phyloP scores from a whole-genome alignment of 2,797 vertebrate species.

The Coccyzus lansbergi region DNA sequence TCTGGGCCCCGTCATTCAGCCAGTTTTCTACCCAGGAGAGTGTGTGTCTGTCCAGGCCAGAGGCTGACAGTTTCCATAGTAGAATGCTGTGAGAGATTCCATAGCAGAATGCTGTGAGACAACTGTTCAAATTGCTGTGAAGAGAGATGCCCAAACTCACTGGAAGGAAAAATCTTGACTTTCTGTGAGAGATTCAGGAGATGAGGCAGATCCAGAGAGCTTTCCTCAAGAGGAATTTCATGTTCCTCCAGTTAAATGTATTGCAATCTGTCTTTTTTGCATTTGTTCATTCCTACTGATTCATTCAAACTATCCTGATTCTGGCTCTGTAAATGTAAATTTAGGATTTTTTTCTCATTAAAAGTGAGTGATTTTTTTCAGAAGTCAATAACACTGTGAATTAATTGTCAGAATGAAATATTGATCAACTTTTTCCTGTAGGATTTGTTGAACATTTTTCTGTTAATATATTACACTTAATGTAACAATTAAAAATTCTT shows the following conservation, averaged over 20 bases:
- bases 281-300: not conserved
- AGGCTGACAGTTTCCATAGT: no score
- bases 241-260: not conserved
- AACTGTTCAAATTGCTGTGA: not conserved
- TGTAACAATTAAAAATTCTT: not conserved
- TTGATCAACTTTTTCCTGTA: not conserved
- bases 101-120: no score
- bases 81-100: no score
- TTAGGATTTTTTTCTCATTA: not conserved
- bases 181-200: not conserved
- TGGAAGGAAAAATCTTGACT: not conserved
- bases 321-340: not conserved
- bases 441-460: not conserved
- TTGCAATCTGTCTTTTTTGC: not conserved
- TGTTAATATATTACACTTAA: not conserved
- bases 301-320: not conserved
- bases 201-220: not conserved
- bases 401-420: not conserved
- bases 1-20: no score
- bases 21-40: no score
- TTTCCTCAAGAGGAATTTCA: not conserved
- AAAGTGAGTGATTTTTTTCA: not conserved
- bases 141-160: fast-evolving
- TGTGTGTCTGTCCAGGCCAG: no score
- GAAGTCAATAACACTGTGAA: not conserved